Percentiles rank a stretch among this genome's conserved stretches.
phyloP scores from a whole-genome alignment of 1,140 invertebrate genomes.

The Drosophila repletoides region DNA sequence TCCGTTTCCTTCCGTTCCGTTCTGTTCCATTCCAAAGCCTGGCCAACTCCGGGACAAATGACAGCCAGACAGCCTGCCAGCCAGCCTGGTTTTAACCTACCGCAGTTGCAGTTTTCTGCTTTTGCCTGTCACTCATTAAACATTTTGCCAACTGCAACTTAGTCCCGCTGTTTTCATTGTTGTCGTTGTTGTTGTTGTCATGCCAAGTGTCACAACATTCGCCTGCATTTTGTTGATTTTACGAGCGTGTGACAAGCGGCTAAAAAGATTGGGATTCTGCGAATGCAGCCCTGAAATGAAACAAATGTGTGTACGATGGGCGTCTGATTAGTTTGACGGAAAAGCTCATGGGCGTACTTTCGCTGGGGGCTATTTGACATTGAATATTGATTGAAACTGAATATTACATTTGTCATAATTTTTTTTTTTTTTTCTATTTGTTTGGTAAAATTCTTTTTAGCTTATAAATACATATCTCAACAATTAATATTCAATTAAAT shows the following conservation, averaged over 20 bases:
- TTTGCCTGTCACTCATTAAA: slow-evolving; percentile 67
- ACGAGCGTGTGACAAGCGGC: slow-evolving; percentile 63
- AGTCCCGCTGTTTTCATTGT: slow-evolving; percentile 59
- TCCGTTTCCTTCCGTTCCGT: background rate
- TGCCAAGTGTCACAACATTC: slow-evolving; percentile 71
- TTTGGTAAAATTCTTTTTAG: too few species aligned
- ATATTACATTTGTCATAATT: too few species aligned
- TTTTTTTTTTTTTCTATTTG: too few species aligned
- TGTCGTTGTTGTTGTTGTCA: slow-evolving; percentile 49
- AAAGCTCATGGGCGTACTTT: background rate
- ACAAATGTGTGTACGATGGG: slow-evolving; percentile 36
- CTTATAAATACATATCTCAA: too few species aligned
- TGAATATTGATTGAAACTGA: too few species aligned
- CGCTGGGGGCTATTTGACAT: too few species aligned
- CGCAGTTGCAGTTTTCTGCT: slow-evolving; percentile 63
- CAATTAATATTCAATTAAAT: too few species aligned
- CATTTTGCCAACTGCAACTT: slow-evolving; percentile 73
- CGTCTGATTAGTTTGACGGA: slow-evolving; percentile 46
- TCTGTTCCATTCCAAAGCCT: background rate
- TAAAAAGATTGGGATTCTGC: slow-evolving; percentile 52
- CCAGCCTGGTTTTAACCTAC: slow-evolving; percentile 54
- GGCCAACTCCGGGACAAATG: slow-evolving; percentile 28
- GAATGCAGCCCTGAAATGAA: slow-evolving; percentile 55
- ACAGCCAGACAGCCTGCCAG: too few species aligned
- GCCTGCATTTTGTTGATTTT: slow-evolving; percentile 68